phyloP scores from a whole-genome alignment of 2,888 invertebrate genomes.

The Oegoconia quadripuncta region DNA sequence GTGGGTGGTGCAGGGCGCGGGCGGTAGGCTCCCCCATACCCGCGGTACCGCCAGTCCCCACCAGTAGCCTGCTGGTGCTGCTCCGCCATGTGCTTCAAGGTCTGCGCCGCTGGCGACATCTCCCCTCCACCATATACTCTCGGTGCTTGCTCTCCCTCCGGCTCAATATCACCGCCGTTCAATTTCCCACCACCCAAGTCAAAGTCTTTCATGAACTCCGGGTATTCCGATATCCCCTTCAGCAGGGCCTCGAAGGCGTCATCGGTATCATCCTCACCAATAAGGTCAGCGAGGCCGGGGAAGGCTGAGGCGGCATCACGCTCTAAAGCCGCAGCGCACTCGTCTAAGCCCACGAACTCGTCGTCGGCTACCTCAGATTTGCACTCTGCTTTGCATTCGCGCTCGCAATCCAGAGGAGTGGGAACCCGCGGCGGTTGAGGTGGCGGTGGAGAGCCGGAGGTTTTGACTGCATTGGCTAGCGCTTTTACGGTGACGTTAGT shows the following conservation, averaged over 20 bases:
- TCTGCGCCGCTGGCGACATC: slow-evolving; percentile 95
- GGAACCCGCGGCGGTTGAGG: slow-evolving; percentile 82
- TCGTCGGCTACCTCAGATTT: slow-evolving; percentile 89
- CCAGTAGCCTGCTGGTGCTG: slow-evolving; percentile 90
- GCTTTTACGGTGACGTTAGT: slow-evolving; percentile 94
- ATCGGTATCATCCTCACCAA: slow-evolving; percentile 91
- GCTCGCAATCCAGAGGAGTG: slow-evolving; percentile 89
- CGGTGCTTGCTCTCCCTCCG: slow-evolving; percentile 68
- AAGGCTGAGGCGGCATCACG: slow-evolving; percentile 89
- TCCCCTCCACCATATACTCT: slow-evolving; percentile 79
- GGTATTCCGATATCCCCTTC: slow-evolving; percentile 90
- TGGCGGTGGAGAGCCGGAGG: slow-evolving; percentile 63
- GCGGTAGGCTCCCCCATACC: slow-evolving; percentile 69
- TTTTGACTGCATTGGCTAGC: slow-evolving; percentile 71
- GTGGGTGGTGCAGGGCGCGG: slow-evolving; percentile 61
- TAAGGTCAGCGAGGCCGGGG: slow-evolving; percentile 88
- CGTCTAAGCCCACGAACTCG: slow-evolving; percentile 91
- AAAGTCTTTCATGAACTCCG: slow-evolving; percentile 91
- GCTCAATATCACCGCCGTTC: slow-evolving; percentile 56
- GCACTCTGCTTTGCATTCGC: slow-evolving; percentile 88
- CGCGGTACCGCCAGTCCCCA: slow-evolving; percentile 80
- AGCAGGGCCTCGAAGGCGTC: slow-evolving; percentile 92
- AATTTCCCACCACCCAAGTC: slow-evolving; percentile 77
- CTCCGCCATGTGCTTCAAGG: slow-evolving; percentile 97
- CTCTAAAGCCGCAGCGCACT: slow-evolving; percentile 91